Evolutionary conservation across 2,797 vertebrate species (phyloP), one percentile per base, ranked within the genome.

Genomic region (Thamnophis elegans): DNA sequence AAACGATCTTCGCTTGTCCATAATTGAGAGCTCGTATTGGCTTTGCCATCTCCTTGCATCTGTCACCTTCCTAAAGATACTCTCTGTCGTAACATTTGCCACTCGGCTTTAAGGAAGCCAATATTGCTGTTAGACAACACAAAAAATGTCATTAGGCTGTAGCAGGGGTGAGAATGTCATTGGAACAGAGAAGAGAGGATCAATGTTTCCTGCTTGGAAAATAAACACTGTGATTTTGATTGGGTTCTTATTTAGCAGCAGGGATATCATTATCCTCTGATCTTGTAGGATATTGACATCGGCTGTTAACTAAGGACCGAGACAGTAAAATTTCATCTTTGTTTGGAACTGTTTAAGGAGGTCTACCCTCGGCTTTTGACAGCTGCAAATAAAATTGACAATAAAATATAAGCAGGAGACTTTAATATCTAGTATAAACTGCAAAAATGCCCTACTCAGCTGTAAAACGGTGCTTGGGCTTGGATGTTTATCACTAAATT

Each of bases 221-320:
- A 97, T 58, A 88, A 88, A 58, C 85, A 73, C 56, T 91, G 60
- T n/a, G 53, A 91, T 56, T 88, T 88, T 87, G 85, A 91, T 73
- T 88, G 85, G 91, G 60, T 54, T 56, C 32, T 73, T 91, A 73
- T 96, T 93, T 91, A 93, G 94, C 96, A 94, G 94, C 94, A 96
- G 96, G 96, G 95, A 94, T 94, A 95, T 91, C 94, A 91, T 95
- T 96, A 96, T 96, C 94, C 93, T 94, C 62, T 87, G 95, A 94
- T 94, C 95, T 93, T 94, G 92, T 93, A 88, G 93, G 95, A 85
- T 95, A 92, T 56, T 94, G 95, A 93, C 95, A 94, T 95, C 94
- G 65, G 91, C 92, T 94, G 86, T 96, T 96, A 93, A 65, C 58
- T 93, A 94, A 95, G 95, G 94, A 96, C 58, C 68, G 62, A 56